These are phyloP conservation scores for Jordanella pulchra DNA, from an alignment of 2,797 vertebrate species.

Conservation along the genomic window DNA sequence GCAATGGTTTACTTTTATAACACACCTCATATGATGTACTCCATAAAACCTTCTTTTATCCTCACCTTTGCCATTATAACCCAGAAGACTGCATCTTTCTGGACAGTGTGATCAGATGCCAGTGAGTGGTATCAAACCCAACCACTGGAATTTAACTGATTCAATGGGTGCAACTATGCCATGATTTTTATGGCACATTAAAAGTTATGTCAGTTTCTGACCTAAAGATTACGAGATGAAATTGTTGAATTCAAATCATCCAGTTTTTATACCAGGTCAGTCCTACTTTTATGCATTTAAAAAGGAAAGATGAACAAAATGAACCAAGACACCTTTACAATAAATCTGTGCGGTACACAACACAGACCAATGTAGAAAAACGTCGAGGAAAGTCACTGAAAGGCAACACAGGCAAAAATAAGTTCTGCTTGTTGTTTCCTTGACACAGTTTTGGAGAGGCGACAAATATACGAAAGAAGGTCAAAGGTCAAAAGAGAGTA, in stretches of 20 bases:
- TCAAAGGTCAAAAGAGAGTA: no score
- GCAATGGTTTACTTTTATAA: slow-evolving; percentile 59
- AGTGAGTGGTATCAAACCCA: not conserved
- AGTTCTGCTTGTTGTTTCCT: no score
- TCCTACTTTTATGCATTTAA: not conserved
- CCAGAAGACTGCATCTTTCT: slow-evolving; percentile 19
- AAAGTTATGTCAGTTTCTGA: not conserved
- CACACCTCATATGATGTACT: slow-evolving; percentile 57
- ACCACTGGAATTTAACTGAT: not conserved
- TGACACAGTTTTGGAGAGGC: no score
- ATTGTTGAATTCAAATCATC: not conserved
- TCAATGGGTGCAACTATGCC: not conserved
- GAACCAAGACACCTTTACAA: no score
- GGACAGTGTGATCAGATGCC: not conserved
- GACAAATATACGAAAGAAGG: no score
- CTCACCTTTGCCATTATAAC: slow-evolving; percentile 57
- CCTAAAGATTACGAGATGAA: not conserved
- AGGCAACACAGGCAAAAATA: no score
- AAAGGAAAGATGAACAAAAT: no score
- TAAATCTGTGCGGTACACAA: no score
- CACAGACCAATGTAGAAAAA: no score
- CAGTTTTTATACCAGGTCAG: not conserved
- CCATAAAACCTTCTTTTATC: slow-evolving; percentile 62
- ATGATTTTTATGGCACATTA: not conserved
- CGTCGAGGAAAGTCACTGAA: no score